These are phyloP conservation scores for Drosophila meridionalis DNA, from an alignment of 2,888 invertebrate species.

Conservation along the genomic window DNA sequence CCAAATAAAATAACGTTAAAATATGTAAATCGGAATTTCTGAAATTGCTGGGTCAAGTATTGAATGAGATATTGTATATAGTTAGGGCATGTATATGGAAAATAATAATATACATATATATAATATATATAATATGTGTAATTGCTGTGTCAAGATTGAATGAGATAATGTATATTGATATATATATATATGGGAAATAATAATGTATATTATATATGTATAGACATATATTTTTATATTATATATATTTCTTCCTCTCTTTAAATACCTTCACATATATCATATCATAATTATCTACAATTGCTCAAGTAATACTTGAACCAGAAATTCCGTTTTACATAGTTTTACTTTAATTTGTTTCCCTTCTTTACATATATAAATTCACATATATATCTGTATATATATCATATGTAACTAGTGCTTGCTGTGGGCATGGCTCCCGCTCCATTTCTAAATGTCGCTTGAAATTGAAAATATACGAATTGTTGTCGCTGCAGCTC, in stretches of 20 bases:
- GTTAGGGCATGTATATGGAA: slow-evolving; percentile 33
- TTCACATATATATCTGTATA: neutral
- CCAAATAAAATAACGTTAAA: slow-evolving; percentile 34
- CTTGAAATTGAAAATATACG: slow-evolving; percentile 37
- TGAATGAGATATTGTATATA: neutral
- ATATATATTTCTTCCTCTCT: no score
- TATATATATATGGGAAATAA: no score
- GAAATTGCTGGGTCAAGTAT: slow-evolving; percentile 4
- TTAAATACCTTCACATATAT: no score
- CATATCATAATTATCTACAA: no score
- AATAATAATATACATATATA: no score
- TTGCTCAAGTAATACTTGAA: no score
- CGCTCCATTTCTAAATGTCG: slow-evolving; percentile 2
- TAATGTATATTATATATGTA: no score
- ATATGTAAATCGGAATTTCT: slow-evolving; percentile 36
- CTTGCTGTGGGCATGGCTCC: neutral
- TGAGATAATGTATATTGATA: no score
- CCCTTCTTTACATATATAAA: no score
- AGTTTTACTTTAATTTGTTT: no score
- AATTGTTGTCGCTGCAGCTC: slow-evolving; percentile 22
- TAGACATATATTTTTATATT: no score
- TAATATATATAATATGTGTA: neutral
- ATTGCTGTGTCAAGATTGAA: neutral
- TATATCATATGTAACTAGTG: neutral
- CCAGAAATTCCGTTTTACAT: no score